These are phyloP conservation scores for Triplophysa rosa DNA, from an alignment of 2,113 vertebrate species.

Conservation along the genomic window DNA sequence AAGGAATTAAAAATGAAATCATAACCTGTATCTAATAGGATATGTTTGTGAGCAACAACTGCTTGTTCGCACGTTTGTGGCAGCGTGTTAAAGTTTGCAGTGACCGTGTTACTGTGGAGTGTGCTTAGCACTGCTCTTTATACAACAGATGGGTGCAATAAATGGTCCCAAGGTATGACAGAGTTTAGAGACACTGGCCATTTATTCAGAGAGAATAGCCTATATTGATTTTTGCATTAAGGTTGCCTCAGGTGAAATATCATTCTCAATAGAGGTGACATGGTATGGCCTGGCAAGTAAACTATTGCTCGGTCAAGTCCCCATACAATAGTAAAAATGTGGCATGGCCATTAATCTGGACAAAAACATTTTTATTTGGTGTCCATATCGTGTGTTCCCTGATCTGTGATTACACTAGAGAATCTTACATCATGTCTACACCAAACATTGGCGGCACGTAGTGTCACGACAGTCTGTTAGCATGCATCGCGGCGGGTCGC, in stretches of 20 bases:
- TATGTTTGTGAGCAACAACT: not conserved
- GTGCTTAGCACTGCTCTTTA: slow-evolving; percentile 4
- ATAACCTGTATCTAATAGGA: not conserved
- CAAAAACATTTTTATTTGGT: slow-evolving; percentile 31
- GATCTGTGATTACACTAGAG: not conserved
- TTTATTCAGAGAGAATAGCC: slow-evolving; percentile 45
- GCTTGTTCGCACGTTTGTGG: not conserved
- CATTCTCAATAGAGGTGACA: slow-evolving; percentile 24
- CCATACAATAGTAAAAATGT: slow-evolving; percentile 34
- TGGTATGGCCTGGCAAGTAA: slow-evolving; percentile 43
- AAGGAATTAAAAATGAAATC: too few relatives aligned
- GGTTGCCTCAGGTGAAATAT: slow-evolving; percentile 43
- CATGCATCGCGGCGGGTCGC: not conserved
- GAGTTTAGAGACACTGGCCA: slow-evolving; percentile 40
- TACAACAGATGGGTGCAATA: slow-evolving; percentile 12
- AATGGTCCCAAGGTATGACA: slow-evolving; percentile 41
- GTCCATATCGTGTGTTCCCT: slow-evolving; percentile 15
- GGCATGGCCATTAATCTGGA: slow-evolving; percentile 39
- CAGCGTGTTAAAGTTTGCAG: not conserved
- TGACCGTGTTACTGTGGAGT: not conserved
- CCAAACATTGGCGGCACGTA: not conserved
- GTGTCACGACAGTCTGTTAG: too few relatives aligned
- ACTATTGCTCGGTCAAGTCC: slow-evolving; percentile 27
- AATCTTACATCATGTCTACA: not conserved
- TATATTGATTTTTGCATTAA: slow-evolving; percentile 55